Percentiles rank a stretch among this genome's conserved stretches.
These are phyloP conservation scores for Monopis laevigella DNA, from an alignment of 2,888 invertebrate genomes.

Conservation along the genomic window DNA sequence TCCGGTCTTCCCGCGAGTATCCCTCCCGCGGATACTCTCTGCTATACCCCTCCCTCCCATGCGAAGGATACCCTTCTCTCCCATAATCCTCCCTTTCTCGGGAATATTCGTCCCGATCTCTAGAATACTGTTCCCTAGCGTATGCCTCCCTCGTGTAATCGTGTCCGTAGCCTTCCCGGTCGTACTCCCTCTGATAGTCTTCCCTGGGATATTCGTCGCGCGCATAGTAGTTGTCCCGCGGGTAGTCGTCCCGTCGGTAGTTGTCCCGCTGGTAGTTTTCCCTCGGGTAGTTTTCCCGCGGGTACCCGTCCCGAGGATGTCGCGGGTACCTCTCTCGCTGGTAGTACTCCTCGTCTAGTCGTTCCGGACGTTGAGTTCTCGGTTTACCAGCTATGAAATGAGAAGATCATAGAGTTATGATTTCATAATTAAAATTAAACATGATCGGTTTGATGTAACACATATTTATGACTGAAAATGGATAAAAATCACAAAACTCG, in stretches of 20 bases:
- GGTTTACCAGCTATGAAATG: too few relatives aligned
- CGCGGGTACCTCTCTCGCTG: constrained; percentile 37
- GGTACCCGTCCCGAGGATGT: constrained; percentile 29
- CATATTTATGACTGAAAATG: too few relatives aligned
- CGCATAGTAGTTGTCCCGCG: constrained; percentile 41
- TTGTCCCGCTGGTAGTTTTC: constrained; percentile 41
- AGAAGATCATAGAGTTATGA: too few relatives aligned
- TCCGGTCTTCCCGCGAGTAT: constrained; percentile 45
- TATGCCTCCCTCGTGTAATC: constrained; percentile 41
- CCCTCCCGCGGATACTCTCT: too few relatives aligned
- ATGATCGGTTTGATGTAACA: too few relatives aligned
- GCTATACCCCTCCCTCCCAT: too few relatives aligned
- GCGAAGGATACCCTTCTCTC: constrained; percentile 32
- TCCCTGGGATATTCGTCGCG: constrained; percentile 45
- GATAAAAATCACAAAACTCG: too few relatives aligned
- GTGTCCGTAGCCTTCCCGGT: constrained; percentile 38
- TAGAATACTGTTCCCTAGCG: constrained; percentile 43
- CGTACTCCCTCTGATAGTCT: constrained; percentile 11
- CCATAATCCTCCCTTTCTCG: constrained; percentile 59
- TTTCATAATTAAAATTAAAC: too few relatives aligned
- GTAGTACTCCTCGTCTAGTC: constrained; percentile 67
- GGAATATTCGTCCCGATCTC: constrained; percentile 64
- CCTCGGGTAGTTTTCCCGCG: constrained; percentile 35
- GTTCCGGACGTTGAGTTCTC: constrained; percentile 59
- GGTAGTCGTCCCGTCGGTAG: constrained; percentile 48